Evolutionary conservation across 2,888 invertebrate genomes (phyloP), one percentile per base, ranked within the genome.

Genomic region (Ceraclea dissimilis): DNA sequence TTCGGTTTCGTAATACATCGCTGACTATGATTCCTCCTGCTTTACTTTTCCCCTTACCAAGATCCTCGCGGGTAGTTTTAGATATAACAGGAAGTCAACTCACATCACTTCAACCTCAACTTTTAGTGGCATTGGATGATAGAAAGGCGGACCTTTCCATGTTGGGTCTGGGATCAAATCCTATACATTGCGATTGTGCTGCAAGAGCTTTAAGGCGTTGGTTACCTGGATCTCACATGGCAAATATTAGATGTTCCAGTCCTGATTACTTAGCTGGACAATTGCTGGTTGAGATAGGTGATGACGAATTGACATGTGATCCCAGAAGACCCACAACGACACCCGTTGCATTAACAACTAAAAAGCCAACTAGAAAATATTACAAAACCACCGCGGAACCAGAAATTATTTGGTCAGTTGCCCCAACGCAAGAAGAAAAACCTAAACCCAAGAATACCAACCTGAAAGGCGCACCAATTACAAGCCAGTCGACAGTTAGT

Each of bases 371-470:
- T 1, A 73, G 79, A 51, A 67, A 81, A 18, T 73, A 83, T 1
- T 79, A 81, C 46, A 80, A 81, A 52, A 80, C 84, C 0, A 84
- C 84, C 0, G 81, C 85, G 0, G 90, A 92, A 65, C 90, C 92
- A 0, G 89, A 93, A 65, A 93, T 93, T 17, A 93, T 93, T 65
- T 93, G 92, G 91, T 90, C 90, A 2, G 78, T 90, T 13, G 85
- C 88, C n/a, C 86, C 90, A 2, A 79, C 85, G 1, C 82, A 82
- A 58, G 74, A 80, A 34, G 78, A 85, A 57, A 75, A 81, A 20
- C 71, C 78, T 64, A 80, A 76, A 67, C 74, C 72, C 58, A 76
- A 72, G 67, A 69, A 69, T 58, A 80, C 76, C 19, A 81, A 78
- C 49, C 79, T 81, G 52, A 85, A 84, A 70, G 79, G 79, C 47